phyloP scores from a whole-genome alignment of 2,888 invertebrate genomes.

The Ophraella communa region DNA sequence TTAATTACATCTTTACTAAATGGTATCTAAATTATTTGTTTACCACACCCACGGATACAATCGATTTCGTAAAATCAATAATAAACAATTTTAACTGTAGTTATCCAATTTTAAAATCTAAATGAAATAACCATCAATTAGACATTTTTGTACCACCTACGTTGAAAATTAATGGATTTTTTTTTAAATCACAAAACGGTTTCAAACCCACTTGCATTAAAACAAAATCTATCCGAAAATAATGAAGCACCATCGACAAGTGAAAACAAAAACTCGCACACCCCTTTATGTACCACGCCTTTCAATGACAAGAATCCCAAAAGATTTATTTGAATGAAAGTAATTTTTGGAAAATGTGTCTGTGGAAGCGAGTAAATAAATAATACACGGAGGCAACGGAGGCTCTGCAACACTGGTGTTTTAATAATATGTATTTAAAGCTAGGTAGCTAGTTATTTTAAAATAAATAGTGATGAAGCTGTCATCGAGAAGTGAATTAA shows the following conservation, averaged over 20 bases:
- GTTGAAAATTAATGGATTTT: slow-evolving; percentile 2
- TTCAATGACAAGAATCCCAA: slow-evolving; percentile 1
- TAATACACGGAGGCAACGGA: neutral
- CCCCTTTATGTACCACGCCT: slow-evolving; percentile 1
- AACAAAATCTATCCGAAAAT: slow-evolving; percentile 3
- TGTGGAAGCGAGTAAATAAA: neutral
- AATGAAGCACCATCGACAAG: neutral
- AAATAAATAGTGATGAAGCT: too few species aligned
- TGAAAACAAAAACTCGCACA: neutral
- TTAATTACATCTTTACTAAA: too few species aligned
- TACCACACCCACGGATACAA: neutral
- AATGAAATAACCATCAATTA: slow-evolving; percentile 4
- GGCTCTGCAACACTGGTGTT: too few species aligned
- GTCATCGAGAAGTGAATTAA: too few species aligned
- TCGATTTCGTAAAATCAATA: neutral
- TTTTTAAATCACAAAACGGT: slow-evolving; percentile 7
- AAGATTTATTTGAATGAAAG: neutral
- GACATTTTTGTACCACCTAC: neutral
- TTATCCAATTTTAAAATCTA: neutral
- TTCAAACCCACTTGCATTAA: neutral
- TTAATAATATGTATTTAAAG: too few species aligned
- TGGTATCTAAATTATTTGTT: neutral
- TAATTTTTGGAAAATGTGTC: neutral
- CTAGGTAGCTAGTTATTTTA: too few species aligned
- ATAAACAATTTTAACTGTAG: neutral